These are phyloP conservation scores for Glaucomys volans DNA, from an alignment of 2,113 vertebrate genomes.

Conservation along the genomic window DNA sequence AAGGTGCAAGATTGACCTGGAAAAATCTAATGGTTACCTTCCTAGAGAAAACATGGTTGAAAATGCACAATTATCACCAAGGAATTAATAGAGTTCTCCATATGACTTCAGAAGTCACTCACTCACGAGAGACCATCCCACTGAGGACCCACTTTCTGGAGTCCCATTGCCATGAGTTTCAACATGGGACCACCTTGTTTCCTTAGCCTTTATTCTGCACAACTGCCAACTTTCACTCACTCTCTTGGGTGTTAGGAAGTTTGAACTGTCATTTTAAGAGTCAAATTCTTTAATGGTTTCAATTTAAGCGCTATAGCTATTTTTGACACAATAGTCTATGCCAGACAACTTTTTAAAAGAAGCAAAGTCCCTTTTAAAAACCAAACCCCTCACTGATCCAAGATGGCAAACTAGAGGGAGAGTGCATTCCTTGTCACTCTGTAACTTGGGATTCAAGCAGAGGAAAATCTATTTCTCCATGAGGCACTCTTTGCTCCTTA, in stretches of 20 bases:
- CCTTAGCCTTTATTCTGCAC: not conserved
- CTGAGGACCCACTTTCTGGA: not conserved
- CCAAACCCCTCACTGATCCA: too few species aligned
- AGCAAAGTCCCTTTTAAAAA: slow-evolving; percentile 22
- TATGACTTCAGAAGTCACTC: not conserved
- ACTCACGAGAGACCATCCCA: not conserved
- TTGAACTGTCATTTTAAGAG: slow-evolving; percentile 30
- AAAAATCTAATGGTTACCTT: not conserved
- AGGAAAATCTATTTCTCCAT: too few species aligned
- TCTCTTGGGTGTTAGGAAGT: not conserved
- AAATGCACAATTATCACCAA: not conserved
- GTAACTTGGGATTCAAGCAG: too few species aligned
- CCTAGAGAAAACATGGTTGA: not conserved
- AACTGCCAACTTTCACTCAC: not conserved
- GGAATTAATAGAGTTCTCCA: not conserved
- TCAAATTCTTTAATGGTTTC: not conserved
- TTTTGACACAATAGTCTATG: slow-evolving; percentile 17
- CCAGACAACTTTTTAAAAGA: slow-evolving; percentile 44
- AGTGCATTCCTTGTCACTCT: too few species aligned
- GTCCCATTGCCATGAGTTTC: not conserved
- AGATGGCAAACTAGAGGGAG: too few species aligned
- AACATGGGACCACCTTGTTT: not conserved
- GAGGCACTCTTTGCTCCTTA: too few species aligned
- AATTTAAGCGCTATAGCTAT: slow-evolving; percentile 27
- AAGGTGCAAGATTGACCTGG: not conserved